These are phyloP conservation scores for Euthynnus affinis DNA, from an alignment of 2,797 vertebrate species.

Conservation along the genomic window DNA sequence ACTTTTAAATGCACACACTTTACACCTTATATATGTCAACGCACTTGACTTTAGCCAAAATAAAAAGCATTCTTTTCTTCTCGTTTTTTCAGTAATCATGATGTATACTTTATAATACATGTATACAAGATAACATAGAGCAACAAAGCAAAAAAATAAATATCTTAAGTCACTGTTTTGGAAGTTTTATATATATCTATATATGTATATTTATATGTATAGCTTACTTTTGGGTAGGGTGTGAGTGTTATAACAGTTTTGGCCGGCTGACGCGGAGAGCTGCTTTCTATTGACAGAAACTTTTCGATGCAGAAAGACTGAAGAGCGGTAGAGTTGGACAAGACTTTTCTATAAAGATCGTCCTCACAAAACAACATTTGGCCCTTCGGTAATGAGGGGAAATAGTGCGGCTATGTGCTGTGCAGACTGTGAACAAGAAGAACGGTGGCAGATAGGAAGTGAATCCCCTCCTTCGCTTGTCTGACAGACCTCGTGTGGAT, in stretches of 20 bases:
- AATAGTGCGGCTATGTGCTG: conserved; percentile 27
- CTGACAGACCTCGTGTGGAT: conserved; percentile 17
- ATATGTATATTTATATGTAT: conserved; percentile 87
- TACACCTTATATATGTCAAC: conserved; percentile 85
- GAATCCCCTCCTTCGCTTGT: conserved; percentile 2
- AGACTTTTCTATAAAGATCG: conserved; percentile 9
- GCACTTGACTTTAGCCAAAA: conserved; percentile 81
- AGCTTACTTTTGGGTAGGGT: conserved; percentile 93
- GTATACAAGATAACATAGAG: conserved; percentile 85
- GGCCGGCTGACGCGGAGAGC: conserved; percentile 59
- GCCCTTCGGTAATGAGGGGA: conserved; percentile 37
- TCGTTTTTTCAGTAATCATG: conserved; percentile 76
- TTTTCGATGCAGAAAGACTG: conserved; percentile 23
- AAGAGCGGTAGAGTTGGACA: conserved; percentile 27
- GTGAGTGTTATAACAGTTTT: conserved; percentile 73
- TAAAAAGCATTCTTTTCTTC: conserved; percentile 72
- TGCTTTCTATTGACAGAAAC: conserved; percentile 42
- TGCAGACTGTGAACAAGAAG: conserved; percentile 4
- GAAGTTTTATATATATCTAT: conserved; percentile 78
- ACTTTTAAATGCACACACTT: conserved; percentile 85
- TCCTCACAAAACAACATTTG: conserved; percentile 22
- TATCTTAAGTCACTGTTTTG: conserved; percentile 91
- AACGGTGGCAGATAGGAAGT: conserved; percentile 8
- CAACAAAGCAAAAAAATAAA: conserved; percentile 92
- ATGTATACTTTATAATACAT: conserved; percentile 86